A percentile compares a stretch with the other conserved stretches of the same genome.
phyloP scores from a whole-genome alignment of 2,888 invertebrate genomes.

The Trichopria drosophilae region DNA sequence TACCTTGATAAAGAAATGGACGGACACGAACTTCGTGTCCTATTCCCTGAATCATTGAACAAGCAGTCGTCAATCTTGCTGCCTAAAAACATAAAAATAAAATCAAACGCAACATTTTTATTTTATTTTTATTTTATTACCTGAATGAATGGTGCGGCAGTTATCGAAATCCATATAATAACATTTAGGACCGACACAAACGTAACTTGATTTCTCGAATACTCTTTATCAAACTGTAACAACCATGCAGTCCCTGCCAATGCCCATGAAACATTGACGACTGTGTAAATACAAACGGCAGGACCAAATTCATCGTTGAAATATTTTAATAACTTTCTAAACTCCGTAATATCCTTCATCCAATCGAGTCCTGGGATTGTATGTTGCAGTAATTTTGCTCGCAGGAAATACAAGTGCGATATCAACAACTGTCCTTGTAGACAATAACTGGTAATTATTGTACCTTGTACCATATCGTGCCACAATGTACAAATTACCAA shows the following conservation, averaged over 20 bases:
- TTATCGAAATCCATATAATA: conserved; percentile 68
- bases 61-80: conserved; percentile 73
- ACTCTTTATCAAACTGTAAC: conserved; percentile 65
- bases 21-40: conserved; percentile 79
- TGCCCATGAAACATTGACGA: conserved; percentile 75
- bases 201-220: conserved; percentile 64
- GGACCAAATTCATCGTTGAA: conserved; percentile 77
- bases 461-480: conserved; percentile 82
- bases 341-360: conserved; percentile 82
- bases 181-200: conserved; percentile 67
- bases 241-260: conserved; percentile 72
- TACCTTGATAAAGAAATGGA: conserved; percentile 80
- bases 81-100: conserved; percentile 63
- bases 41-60: conserved; percentile 70
- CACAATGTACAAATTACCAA: conserved; percentile 71
- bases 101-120: conserved; percentile 11
- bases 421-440: conserved; percentile 78
- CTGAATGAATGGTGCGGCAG: conserved; percentile 72
- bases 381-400: conserved; percentile 72
- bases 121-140: conserved; percentile 54
- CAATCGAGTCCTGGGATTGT: conserved; percentile 74
- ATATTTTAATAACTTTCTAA: conserved; percentile 75
- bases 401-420: conserved; percentile 73
- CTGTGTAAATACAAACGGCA: conserved; percentile 75
- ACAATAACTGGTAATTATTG: conserved; percentile 80